Evolutionary conservation across 1,140 invertebrate species (phyloP).

Genomic region (Drosophila ohnishii): DNA sequence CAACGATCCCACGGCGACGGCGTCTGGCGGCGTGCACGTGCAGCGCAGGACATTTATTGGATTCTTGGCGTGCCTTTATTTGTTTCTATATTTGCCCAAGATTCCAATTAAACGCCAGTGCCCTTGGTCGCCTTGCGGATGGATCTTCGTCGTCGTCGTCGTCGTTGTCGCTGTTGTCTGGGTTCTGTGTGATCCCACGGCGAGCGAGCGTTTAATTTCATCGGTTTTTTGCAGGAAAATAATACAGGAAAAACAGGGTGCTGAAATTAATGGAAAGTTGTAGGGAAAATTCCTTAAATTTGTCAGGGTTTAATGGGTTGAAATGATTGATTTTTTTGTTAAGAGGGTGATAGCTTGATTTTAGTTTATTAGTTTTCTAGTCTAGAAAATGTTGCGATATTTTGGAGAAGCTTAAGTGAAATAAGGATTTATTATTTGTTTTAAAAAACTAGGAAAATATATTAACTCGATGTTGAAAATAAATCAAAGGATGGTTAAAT

Average conservation of each 20-base stretch:
- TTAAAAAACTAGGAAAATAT: no score
- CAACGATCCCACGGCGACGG: conserved; percentile 51
- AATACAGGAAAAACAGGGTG: conserved; percentile 19
- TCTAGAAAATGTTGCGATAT: background rate
- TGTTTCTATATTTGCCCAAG: conserved; percentile 76
- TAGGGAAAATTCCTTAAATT: conserved; percentile 2
- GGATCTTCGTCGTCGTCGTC: background rate
- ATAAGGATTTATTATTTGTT: no score
- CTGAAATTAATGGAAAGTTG: background rate
- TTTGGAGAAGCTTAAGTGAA: background rate
- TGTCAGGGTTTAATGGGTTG: conserved; percentile 2
- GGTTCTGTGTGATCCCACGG: conserved; percentile 29
- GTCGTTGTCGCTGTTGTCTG: conserved; percentile 13
- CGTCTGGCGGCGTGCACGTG: conserved; percentile 71
- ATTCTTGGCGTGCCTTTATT: conserved; percentile 76
- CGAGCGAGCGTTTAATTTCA: conserved; percentile 27
- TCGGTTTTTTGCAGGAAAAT: background rate
- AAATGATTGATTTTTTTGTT: background rate
- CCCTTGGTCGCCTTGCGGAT: conserved; percentile 9
- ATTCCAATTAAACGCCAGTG: conserved; percentile 80
- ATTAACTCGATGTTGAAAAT: no score
- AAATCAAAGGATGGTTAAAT: no score
- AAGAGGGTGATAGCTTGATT: background rate
- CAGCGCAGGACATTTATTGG: conserved; percentile 81
- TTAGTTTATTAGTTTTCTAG: background rate